phyloP scores from a whole-genome alignment of 2,888 invertebrate species.

The Macropis europaea region DNA sequence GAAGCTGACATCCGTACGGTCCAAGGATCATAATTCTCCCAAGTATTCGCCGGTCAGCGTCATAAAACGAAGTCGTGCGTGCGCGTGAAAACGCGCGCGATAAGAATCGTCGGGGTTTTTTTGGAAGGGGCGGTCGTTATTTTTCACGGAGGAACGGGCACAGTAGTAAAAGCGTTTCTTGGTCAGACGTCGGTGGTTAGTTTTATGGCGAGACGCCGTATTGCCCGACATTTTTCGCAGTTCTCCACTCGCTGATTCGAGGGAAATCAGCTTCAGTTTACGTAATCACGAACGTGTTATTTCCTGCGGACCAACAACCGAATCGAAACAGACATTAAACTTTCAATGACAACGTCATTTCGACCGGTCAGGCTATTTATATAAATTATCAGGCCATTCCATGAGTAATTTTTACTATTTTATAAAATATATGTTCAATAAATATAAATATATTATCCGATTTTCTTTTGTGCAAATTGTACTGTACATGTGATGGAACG shows the following conservation, averaged over 20 bases:
- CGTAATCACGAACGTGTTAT: too few relatives aligned
- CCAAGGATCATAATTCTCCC: constrained; percentile 18
- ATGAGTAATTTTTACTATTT: background rate
- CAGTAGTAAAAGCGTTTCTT: constrained; percentile 59
- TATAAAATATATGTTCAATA: too few relatives aligned
- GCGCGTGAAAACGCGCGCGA: constrained; percentile 8
- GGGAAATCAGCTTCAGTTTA: too few relatives aligned
- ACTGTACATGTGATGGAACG: too few relatives aligned
- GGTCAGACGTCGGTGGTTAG: constrained; percentile 40
- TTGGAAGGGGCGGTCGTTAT: constrained; percentile 17
- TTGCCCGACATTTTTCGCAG: too few relatives aligned
- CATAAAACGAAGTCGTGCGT: constrained; percentile 14
- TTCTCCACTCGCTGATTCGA: too few relatives aligned
- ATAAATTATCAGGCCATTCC: too few relatives aligned
- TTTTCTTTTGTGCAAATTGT: too few relatives aligned
- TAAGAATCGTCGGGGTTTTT: background rate
- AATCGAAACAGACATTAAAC: background rate
- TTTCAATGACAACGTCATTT: too few relatives aligned
- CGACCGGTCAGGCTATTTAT: too few relatives aligned
- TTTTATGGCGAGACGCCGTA: constrained; percentile 20
- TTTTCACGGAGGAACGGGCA: constrained; percentile 12
- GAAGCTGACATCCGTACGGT: constrained; percentile 9
- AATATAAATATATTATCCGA: too few relatives aligned
- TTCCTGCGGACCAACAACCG: too few relatives aligned
- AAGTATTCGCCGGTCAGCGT: background rate